Evolutionary conservation across 2,797 vertebrate genomes (phyloP), one percentile per base, ranked within the genome.

Genomic region (Acomys russatus): DNA sequence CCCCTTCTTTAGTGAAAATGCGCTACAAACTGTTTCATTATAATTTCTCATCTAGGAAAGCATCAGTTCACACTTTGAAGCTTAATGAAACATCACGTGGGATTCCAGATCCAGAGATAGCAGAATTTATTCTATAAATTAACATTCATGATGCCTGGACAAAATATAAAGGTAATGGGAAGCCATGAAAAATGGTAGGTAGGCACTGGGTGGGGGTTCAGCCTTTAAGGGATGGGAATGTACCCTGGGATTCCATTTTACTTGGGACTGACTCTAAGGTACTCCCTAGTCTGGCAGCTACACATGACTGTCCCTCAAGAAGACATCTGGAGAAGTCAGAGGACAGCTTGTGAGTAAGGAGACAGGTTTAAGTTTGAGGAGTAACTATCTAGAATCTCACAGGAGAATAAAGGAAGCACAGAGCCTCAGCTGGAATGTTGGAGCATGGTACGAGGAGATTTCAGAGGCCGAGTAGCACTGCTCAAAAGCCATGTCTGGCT

Each of bases 131-230:
- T 33, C 51, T 54, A 49, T 63, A 84, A 93, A 61, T 28, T 78
- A 91, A 71, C 77, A 84, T 25, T 9, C 33, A 38, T 64, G 33
- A 83, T 66, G 2, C 93, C 56, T 88, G 77, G 44, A 84, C 33
- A 88, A 90, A 76, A 74, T n/a, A 85, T 33, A 73, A 88, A 92
- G 78, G 49, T 68, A 51, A 70, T 28, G 30, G 64, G 38, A 93
- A 91, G 66, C 66, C 68, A 61, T 18, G 22, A 20, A 54, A 8
- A 63, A 54, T 66, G 44, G 86, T 22, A 88, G 66, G 30, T 23
- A 86, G 90, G n/a, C 23, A 59, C 33, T 38, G 9, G 30, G 61
- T 25, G 3, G 20, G 20, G n/a, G 76, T 92, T 92, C 54, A 91
- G 3, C n/a, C 38, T 77, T 23, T 85, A 49, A 92, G 76, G 23